Base-by-base conservation (phyloP, 2,113 vertebrate genomes). In the Scartelaos histophorus region DNA sequence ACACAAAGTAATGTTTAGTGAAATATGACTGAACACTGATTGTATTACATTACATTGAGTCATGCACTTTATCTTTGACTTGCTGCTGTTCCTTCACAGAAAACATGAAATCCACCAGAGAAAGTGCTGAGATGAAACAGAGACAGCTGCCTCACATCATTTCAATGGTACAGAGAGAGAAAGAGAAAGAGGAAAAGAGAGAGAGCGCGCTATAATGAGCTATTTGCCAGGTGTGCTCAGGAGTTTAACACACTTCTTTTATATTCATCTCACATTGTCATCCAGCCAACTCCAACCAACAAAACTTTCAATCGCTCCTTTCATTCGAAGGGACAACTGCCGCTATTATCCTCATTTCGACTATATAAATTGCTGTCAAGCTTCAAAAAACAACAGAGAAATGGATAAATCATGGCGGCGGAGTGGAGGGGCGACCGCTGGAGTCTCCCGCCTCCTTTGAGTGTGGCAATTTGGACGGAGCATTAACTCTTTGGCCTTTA, bases 341-440 rank as follows among this genome's bases (percentile, higher is more conserved):
- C 12, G 43, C 43, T 21, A 66, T 66, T 66, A 66, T 66, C 43
- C 65, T 24, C 45, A 66, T 66, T 66, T 66, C 65, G 45, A 47
- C 65, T 46, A 47, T 66, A 66, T 66, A 66, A 66, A 66, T 66
- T 66, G 65, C 65, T 46, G 53, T 54, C 54, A 47, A 54, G 25
- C 53, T 17, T 5, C 53, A 57, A 34, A 58, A 64, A 53, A 38
- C 49, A 57, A 45, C 45, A 16, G 34, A 65, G 62, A 62, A 47
- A 62, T 13, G 34, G 19, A 22, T 22, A 54, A 54, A 54, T 56
- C 70, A 54, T 73, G 25, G 47, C 49, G 9, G 62, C n/a, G 46
- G 64, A 66, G 13, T 11, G 43, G 38, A 46, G 34, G 38, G 61
- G 61, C 11, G 34, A 45, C 21, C 38, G n/a, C 43, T 3, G 12